Evolutionary conservation across 2,797 vertebrate genomes (phyloP), one percentile per base, ranked within the genome.

Genomic region (Paedocypris micromegethes): DNA sequence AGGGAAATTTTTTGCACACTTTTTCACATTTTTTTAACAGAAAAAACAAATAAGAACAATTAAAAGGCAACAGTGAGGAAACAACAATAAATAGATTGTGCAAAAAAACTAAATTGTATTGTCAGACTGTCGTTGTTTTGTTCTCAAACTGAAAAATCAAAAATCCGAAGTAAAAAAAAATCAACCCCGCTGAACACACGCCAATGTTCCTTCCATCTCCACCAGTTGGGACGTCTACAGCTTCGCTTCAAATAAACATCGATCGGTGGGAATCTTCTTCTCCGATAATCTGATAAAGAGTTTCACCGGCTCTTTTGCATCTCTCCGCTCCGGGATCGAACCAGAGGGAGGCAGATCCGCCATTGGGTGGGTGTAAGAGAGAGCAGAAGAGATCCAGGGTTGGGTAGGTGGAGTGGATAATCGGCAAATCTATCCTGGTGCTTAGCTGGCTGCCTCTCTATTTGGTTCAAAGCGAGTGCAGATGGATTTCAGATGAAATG

Each of bases 171-270:
- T 23, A 23, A 23, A 23, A 23, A n/a, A 23, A 23, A 23, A 23
- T 23, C 23, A 1, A 23, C 23, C 68, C 56, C 51, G 52, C 3
- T 37, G 23, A 41, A 57, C 55, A 53, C 57, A 51, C 64, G 68
- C 66, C 68, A 39, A 5, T 4, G n/a, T 38, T 40, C 50, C 38
- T 47, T 66, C 51, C 47, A 52, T 44, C 59, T 73, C 51, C 55
- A 72, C 51, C 62, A 49, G 43, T 66, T 68, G 51, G 70, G 70
- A 72, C 57, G 62, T 77, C 48, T 62, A 53, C 70, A 68, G 71
- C 56, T 66, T 78, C 58, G 77, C 73, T 79, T 75, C 75, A 73
- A 77, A 77, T 79, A 72, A 65, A 63, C 79, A 81, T 81, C 73
- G 78, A 78, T 80, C 78, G 68, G 64, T 56, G 69, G 66, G 73